Percentiles rank a stretch among this genome's conserved stretches.
phyloP scores from a whole-genome alignment of 64 coral and sea anemone species.

The Montipora efflorescens region DNA sequence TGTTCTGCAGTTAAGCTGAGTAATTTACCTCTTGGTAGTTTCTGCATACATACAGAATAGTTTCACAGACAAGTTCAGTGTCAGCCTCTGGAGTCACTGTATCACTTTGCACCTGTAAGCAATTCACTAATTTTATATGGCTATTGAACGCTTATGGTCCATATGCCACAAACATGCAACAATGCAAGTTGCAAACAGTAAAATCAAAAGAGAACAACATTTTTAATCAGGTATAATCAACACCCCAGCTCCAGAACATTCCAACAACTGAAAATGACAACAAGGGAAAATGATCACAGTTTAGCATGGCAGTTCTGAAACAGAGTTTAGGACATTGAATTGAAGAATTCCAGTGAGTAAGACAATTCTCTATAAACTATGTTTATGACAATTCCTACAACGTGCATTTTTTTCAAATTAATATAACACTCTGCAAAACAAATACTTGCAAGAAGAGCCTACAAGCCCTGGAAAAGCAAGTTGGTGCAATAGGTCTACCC shows the following conservation, averaged over 20 bases:
- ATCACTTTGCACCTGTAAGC: not conserved
- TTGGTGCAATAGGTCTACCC: no score
- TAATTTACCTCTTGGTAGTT: constrained; percentile 74
- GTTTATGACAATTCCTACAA: no score
- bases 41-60: constrained; percentile 70
- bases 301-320: no score
- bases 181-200: not conserved
- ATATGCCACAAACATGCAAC: not conserved
- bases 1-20: not conserved
- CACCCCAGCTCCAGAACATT: constrained; percentile 52
- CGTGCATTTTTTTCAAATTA: no score
- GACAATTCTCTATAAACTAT: no score
- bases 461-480: no score
- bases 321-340: no score
- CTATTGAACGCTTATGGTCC: not conserved
- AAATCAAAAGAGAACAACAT: no score
- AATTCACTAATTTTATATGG: not conserved
- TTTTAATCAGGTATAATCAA: not conserved
- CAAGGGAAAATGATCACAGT: not conserved
- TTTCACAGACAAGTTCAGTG: constrained; percentile 60
- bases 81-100: constrained; percentile 69
- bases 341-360: no score
- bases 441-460: no score
- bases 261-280: not conserved
- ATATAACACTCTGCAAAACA: no score